Conservation (phyloP, 2,888 invertebrate genomes). For the Nomada goodeniana region DNA sequence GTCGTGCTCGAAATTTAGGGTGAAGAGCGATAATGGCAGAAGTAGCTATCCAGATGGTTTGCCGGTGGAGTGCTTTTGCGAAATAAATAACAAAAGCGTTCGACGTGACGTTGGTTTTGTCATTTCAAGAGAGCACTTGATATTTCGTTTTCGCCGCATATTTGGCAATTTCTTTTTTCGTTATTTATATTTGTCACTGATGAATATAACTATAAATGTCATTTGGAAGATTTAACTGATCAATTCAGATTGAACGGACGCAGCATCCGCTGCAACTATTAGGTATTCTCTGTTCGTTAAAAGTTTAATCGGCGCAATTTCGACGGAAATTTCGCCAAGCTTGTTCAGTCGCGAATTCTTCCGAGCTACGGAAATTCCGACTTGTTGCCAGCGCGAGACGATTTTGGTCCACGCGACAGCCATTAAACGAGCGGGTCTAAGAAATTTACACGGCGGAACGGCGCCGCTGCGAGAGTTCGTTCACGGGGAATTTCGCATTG, state of each 20-base stretch:
- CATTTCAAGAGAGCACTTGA: conserved; percentile 3
- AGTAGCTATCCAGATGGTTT: background rate
- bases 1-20: conserved; percentile 12
- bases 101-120: conserved; percentile 24
- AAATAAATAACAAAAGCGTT: conserved; percentile 13
- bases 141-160: background rate
- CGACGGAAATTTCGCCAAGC: background rate
- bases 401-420: background rate
- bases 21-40: conserved; percentile 25
- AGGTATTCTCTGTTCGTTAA: background rate
- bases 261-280: too few species aligned
- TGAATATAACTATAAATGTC: too few species aligned
- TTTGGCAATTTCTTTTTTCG: background rate
- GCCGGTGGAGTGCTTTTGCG: background rate
- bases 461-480: background rate
- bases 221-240: too few species aligned
- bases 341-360: background rate
- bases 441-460: background rate
- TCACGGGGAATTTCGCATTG: background rate
- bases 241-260: too few species aligned
- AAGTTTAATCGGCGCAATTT: background rate
- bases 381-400: background rate
- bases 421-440: background rate
- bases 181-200: too few species aligned
- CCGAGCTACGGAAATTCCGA: background rate